Conservation (phyloP, 2,888 invertebrate species). For the Anarsia innoxiella region DNA sequence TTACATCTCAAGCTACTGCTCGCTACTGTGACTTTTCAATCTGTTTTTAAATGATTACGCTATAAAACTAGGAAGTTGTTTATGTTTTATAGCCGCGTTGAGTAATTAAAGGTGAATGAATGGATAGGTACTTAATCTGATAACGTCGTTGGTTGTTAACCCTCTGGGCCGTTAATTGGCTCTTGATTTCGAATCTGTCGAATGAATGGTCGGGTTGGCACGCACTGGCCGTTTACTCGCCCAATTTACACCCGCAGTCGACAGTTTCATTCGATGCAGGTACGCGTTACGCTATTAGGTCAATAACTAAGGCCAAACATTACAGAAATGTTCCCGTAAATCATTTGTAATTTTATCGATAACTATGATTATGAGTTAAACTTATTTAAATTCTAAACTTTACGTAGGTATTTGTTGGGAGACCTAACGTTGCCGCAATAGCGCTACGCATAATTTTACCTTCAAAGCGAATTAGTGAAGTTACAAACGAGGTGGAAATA, state of each 20-base stretch:
- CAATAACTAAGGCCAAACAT: slow-evolving; percentile 12
- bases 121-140: slow-evolving; percentile 1
- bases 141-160: slow-evolving; percentile 5
- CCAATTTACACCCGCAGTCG: slow-evolving; percentile 16
- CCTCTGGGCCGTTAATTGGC: slow-evolving; percentile 19
- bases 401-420: no score
- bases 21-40: no score
- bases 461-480: no score
- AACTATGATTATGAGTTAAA: no score
- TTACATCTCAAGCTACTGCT: no score
- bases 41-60: no score
- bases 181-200: slow-evolving; percentile 15
- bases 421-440: no score
- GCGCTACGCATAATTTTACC: no score
- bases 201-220: slow-evolving; percentile 21
- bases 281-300: slow-evolving; percentile 11
- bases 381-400: no score
- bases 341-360: no score
- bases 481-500: no score
- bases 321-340: slow-evolving; percentile 1
- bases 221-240: slow-evolving; percentile 16
- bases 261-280: slow-evolving; percentile 7
- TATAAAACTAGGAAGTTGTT: no score
- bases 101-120: slow-evolving; percentile 8
- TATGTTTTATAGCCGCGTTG: background rate